Base-by-base conservation (phyloP, 2,888 invertebrate genomes). In the Spisula subtruncata region DNA sequence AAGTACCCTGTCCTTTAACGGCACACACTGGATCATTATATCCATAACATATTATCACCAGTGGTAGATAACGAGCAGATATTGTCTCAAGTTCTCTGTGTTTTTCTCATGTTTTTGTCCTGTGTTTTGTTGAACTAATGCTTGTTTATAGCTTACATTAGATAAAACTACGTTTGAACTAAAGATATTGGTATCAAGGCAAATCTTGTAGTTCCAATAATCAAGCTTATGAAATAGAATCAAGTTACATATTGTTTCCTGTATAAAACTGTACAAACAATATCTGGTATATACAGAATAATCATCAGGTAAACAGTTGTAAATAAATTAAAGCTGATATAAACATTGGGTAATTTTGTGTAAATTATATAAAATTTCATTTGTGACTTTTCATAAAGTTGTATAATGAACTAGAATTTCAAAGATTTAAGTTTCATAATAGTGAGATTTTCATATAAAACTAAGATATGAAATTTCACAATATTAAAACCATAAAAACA, bases 91-190 rank as follows among this genome's bases (percentile, higher is more conserved):
- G 35, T 75, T 32, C 14, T 75, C 75, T 75, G 14, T 71, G 71
- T 32, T 71, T 71, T 71, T 71, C 10, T 71, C 71, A n/a, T 75
- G 75, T 35, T 75, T 75, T 75, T 75, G 75, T 32, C 75, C 35
- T n/a, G 18, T 75, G 75, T 75, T 75, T 32, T 35, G 75, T 75
- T 35, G 18, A 75, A 32, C 75, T 75, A 75, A 75, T 75, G 35
- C 75, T 75, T 75, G 75, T 75, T 35, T 75, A 32, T 75, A 75
- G 75, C 29, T 75, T 75, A 75, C 32, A 75, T 75, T 75, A 75
- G 75, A 75, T 75, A 75, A 75, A 75, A 75, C 18, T 75, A 18
- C 10, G 35, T 75, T 75, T 75, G 75, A 75, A 75, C 75, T 75
- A 29, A 75, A 75, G 75, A 75, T 75, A 32, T 32, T 32, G 29